Conservation (phyloP, 1,140 invertebrate genomes). For the Procambarus clarkii region DNA sequence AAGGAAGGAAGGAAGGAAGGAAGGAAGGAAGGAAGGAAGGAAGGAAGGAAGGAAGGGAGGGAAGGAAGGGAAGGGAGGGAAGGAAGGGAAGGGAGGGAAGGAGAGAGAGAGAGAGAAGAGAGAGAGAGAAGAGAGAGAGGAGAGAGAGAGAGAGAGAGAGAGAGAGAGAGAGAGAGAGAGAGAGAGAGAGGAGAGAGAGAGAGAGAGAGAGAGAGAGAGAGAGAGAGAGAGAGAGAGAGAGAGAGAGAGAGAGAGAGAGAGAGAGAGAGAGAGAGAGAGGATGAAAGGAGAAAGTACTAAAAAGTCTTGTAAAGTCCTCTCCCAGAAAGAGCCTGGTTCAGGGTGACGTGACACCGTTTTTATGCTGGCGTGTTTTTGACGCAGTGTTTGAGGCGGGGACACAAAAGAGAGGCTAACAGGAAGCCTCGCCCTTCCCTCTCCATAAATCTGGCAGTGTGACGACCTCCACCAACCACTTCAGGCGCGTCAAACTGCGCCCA, state of each 20-base stretch:
- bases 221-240: neutral
- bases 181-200: neutral
- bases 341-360: too few species aligned
- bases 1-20: neutral
- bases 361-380: too few species aligned
- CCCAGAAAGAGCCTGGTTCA: too few species aligned
- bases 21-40: neutral
- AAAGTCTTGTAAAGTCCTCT: too few species aligned
- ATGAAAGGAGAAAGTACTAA: neutral
- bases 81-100: neutral
- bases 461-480: too few species aligned
- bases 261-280: conserved; percentile 1
- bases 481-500: too few species aligned
- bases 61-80: neutral
- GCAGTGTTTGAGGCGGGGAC: too few species aligned
- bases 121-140: neutral
- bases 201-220: neutral
- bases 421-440: too few species aligned
- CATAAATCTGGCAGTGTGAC: too few species aligned
- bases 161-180: conserved; percentile 3
- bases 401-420: too few species aligned
- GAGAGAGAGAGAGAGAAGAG: neutral
- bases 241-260: neutral
- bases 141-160: neutral
- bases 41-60: neutral